These are phyloP conservation scores for Sparidentex hasta DNA, from an alignment of 2,797 vertebrate species.

Conservation along the genomic window DNA sequence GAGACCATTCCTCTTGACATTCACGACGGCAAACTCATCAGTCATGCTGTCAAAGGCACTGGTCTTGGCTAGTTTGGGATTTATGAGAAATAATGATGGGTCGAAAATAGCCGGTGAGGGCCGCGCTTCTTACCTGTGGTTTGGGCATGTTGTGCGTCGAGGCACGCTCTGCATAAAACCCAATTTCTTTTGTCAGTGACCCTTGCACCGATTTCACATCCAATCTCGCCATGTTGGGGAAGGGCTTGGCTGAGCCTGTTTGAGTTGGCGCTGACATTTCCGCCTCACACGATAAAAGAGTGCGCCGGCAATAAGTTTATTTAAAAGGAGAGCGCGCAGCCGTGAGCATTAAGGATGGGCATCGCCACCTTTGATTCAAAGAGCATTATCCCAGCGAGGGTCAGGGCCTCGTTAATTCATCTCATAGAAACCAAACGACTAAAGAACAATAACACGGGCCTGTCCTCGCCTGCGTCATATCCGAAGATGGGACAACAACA, in stretches of 20 bases:
- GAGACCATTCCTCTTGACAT: constrained; percentile 90
- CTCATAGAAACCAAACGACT: constrained; percentile 22
- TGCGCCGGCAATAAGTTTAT: constrained; percentile 45
- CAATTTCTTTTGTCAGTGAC: constrained; percentile 85
- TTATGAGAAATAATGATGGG: constrained; percentile 90
- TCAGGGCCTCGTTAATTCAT: constrained; percentile 44
- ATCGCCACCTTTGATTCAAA: constrained; percentile 26
- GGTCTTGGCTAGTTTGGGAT: constrained; percentile 86
- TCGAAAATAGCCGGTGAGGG: constrained; percentile 82
- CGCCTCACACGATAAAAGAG: constrained; percentile 65
- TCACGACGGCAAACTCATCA: constrained; percentile 87
- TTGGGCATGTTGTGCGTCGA: constrained; percentile 76
- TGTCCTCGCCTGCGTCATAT: constrained; percentile 37
- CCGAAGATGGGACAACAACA: constrained; percentile 60
- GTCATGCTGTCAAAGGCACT: constrained; percentile 89
- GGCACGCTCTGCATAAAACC: constrained; percentile 83
- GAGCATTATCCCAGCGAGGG: constrained; percentile 27
- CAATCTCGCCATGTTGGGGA: constrained; percentile 67
- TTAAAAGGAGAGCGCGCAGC: constrained; percentile 39
- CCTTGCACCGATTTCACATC: constrained; percentile 82
- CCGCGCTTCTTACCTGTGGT: constrained; percentile 78
- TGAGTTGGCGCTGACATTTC: constrained; percentile 75
- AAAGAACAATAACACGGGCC: constrained; percentile 22
- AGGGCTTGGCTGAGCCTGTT: constrained; percentile 61
- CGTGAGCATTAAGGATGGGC: background rate